phyloP scores from a whole-genome alignment of 2,888 invertebrate genomes.

The Drosophila longiperda region DNA sequence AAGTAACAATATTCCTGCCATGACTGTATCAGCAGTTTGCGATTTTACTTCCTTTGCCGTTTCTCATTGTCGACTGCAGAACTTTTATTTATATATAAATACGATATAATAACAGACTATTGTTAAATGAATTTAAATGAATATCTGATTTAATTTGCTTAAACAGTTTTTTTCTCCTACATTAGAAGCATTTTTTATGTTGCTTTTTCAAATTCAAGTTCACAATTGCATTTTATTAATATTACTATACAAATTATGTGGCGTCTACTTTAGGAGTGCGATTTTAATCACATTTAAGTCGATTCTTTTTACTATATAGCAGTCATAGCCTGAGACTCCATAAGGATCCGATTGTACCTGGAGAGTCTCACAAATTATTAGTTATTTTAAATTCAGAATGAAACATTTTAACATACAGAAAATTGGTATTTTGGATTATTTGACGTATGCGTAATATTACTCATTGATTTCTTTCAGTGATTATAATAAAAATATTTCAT shows the following conservation, averaged over 20 bases:
- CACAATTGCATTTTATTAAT: neutral
- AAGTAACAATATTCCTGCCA: neutral
- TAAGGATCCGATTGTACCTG: neutral
- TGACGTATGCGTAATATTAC: constrained; percentile 3
- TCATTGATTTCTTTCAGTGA: neutral
- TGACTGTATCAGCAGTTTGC: constrained; percentile 1
- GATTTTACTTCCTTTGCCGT: neutral
- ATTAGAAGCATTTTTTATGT: neutral
- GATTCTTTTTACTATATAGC: neutral
- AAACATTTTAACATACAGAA: neutral
- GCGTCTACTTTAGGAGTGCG: neutral
- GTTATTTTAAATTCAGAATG: neutral
- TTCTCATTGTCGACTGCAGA: neutral
- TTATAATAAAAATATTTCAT: neutral
- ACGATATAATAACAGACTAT: neutral
- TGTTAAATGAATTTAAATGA: neutral
- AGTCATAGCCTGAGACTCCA: neutral
- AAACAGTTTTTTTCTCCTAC: no score
- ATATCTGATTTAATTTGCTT: neutral
- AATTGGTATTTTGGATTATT: neutral
- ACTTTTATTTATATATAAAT: neutral
- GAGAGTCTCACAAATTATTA: neutral
- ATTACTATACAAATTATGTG: neutral
- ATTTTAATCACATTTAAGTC: neutral
- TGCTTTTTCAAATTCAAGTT: neutral